phyloP scores from a whole-genome alignment of 2,113 vertebrate genomes.

The Myrmecophaga tridactyla region DNA sequence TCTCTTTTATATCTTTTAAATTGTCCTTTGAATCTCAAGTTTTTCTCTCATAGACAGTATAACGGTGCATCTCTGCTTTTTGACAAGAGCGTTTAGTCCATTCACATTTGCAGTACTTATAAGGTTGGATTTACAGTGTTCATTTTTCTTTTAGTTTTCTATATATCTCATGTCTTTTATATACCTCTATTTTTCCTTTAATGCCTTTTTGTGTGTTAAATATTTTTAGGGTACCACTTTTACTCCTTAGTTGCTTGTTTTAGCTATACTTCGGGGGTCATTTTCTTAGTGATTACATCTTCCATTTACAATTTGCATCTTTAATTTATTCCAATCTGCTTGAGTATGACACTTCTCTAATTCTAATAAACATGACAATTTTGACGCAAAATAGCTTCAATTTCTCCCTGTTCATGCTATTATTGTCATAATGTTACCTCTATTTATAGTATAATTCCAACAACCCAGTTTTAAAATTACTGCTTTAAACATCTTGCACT shows the following conservation, averaged over 20 bases:
- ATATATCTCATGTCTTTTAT: not conserved
- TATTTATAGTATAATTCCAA: too few relatives aligned
- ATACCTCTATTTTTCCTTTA: not conserved
- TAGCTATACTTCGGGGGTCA: too few relatives aligned
- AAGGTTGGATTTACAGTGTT: not conserved
- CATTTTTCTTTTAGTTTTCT: not conserved
- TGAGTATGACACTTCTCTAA: too few relatives aligned
- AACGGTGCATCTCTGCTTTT: not conserved
- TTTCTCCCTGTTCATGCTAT: too few relatives aligned
- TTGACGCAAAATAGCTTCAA: too few relatives aligned
- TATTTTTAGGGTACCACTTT: not conserved
- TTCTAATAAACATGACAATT: too few relatives aligned
- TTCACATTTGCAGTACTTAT: not conserved
- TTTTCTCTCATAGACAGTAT: not conserved
- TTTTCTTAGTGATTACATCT: too few relatives aligned
- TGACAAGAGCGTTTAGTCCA: not conserved
- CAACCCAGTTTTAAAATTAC: too few relatives aligned
- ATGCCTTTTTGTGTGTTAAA: not conserved
- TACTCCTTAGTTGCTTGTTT: not conserved
- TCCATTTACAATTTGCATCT: too few relatives aligned
- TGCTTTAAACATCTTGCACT: too few relatives aligned
- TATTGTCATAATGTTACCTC: too few relatives aligned
- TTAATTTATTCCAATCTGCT: too few relatives aligned
- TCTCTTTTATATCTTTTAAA: not conserved
- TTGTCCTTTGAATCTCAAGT: not conserved